Evolutionary conservation across 1,140 invertebrate species (phyloP), one percentile per base, ranked within the genome.

Genomic region (Cyrtorhinus lividipennis): DNA sequence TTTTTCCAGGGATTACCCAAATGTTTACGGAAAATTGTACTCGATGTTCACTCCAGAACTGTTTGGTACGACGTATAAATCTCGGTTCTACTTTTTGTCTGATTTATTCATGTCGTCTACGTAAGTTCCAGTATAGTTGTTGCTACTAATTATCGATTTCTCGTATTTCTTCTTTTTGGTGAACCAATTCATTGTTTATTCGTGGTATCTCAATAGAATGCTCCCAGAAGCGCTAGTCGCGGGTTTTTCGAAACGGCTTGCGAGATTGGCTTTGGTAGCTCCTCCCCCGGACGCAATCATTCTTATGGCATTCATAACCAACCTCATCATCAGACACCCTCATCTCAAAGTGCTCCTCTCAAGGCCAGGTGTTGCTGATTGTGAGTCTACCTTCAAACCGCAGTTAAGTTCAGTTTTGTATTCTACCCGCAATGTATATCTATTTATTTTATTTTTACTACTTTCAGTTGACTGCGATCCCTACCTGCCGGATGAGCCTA

Each of bases 1-100:
- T n/a, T n/a, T 69, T 76, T 75, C 24, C 71, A 82, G 80, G 65
- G 89, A 95, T 71, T 96, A 96, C 75, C 93, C 94, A 2, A 87
- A 96, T 73, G 92, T 98, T 70, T 98, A 93, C 73, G 82, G 82
- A 59, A 93, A 96, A 71, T 76, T 98, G 2, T 98, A 98, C 75
- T 85, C 85, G 0, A 84, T 98, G 81, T 87, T 96, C 68, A 84
- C 89, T 68, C 87, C 90, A 0, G 84, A 87, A 67, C 86, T 97
- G 65, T 91, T 97, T 71, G 85, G 90, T 70, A 90, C 87, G 12
- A 91, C 92, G 70, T 95, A 92, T 72, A 89, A 90, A 73, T 82
- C 86, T 1, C 78, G 92, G 38, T 77, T 92, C 1, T 88, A 96
- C 72, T 87, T 91, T 71, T 78, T 96, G 23, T 79, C 88, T 0